Percentiles rank a stretch among this genome's conserved stretches.
Conservation (phyloP, 2,888 invertebrate genomes). For the Athalia cordata region DNA sequence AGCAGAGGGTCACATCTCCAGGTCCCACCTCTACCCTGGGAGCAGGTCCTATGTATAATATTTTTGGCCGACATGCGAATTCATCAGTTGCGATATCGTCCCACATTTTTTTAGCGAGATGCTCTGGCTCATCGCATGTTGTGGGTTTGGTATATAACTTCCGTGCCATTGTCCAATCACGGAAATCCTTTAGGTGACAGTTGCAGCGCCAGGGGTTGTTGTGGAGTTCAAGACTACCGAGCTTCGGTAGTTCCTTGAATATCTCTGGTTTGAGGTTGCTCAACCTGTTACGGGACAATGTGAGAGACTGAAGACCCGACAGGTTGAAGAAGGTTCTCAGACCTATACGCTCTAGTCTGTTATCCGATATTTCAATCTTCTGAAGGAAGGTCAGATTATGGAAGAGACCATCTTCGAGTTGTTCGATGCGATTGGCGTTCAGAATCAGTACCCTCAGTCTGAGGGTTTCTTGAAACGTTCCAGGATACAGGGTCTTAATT, state of each 20-base stretch:
- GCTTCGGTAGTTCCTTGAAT: constrained; percentile 79
- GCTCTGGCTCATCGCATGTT: constrained; percentile 82
- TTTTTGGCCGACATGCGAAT: constrained; percentile 89
- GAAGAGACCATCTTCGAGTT: constrained; percentile 85
- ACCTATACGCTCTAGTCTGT: constrained; percentile 82
- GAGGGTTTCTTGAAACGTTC: constrained; percentile 82
- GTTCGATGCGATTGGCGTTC: constrained; percentile 84
- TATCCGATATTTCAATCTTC: constrained; percentile 85
- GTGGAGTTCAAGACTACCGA: constrained; percentile 84
- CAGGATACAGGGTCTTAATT: constrained; percentile 79
- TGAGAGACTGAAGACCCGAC: constrained; percentile 81
- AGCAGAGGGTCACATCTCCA: constrained; percentile 82
- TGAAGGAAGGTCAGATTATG: constrained; percentile 83
- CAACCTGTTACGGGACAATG: constrained; percentile 85
- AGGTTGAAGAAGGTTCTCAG: constrained; percentile 83
- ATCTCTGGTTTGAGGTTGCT: constrained; percentile 81
- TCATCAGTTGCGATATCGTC: constrained; percentile 81
- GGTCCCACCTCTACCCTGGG: constrained; percentile 78
- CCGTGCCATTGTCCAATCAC: constrained; percentile 84
- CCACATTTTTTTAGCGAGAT: constrained; percentile 84
- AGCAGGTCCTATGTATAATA: constrained; percentile 72
- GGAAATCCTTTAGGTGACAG: constrained; percentile 86
- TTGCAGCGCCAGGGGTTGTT: constrained; percentile 94
- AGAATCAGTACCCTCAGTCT: constrained; percentile 84
- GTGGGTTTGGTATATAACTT: constrained; percentile 86